Evolutionary conservation across 2,113 vertebrate species (phyloP).

Genomic region (Tachysurus fulvidraco): DNA sequence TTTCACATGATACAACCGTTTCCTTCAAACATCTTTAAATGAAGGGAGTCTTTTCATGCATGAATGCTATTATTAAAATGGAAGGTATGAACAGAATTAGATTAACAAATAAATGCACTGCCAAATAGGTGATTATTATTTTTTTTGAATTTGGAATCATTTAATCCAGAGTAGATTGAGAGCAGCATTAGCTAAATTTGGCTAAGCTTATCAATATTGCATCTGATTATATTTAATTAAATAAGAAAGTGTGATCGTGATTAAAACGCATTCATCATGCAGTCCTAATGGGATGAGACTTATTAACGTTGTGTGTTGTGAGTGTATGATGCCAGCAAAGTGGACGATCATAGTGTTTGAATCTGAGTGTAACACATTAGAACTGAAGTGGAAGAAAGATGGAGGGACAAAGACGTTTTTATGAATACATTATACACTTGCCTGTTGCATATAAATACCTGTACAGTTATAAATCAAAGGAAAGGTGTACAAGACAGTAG

Average conservation of each 20-base stretch:
- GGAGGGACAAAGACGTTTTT: not conserved
- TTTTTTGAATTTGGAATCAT: not conserved
- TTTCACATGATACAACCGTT: not conserved
- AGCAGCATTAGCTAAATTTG: slow-evolving; percentile 15
- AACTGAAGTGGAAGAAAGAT: not conserved
- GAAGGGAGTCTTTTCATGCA: not conserved
- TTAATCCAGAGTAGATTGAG: not conserved
- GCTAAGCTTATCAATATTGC: slow-evolving; percentile 19
- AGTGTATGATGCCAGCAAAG: not conserved
- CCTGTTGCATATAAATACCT: not conserved
- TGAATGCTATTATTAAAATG: not conserved
- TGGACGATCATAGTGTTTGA: not conserved
- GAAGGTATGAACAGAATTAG: not conserved
- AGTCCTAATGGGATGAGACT: not conserved
- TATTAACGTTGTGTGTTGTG: not conserved
- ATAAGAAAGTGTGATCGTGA: not conserved
- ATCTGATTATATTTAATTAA: not conserved
- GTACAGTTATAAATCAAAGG: not conserved
- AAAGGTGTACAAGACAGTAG: too few relatives aligned
- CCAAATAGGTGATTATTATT: not conserved
- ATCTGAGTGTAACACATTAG: not conserved
- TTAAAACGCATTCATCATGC: not conserved
- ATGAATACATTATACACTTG: not conserved
- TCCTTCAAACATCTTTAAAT: not conserved
- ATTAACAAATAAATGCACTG: not conserved